Base-by-base conservation (phyloP, 2,113 vertebrate genomes). In the Tamias sibiricus region DNA sequence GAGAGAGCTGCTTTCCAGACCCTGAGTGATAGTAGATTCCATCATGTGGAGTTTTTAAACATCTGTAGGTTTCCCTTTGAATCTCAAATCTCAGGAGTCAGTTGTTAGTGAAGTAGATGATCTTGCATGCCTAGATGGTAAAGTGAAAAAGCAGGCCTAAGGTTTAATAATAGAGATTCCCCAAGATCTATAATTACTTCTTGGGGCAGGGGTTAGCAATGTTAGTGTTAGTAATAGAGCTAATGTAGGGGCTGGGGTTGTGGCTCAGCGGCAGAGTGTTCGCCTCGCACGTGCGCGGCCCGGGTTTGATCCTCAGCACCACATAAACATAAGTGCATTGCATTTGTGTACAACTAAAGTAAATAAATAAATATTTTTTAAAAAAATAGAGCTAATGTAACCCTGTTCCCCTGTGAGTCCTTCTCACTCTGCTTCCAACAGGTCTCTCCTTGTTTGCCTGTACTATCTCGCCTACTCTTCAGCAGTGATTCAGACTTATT, bases 401-500 rank as follows among this genome's bases (percentile, higher is more conserved):
- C 59, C 42, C 10, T 86, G 24, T n/a, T 26, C 17, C 8, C 8
- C 35, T 30, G 1, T 90, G 81, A 95, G 54, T 64, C 30, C 49
- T 69, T 94, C 69, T 88, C 76, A 86, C 88, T 95, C 71, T 96
- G 90, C 69, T 95, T 95, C 83, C 90, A 90, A 90, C 95, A 99
- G 99, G 99, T 99, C 68, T 99, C 99, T 19, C 99, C 99, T 80
- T 99, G 99, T 98, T 99, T 99, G 98, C 99, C 99, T 7, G 99
- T 99, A 26, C 98, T 99, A 97, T 99, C 99, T 96, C 98, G 99
- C 64, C 99, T 99, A 42, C 98, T 99, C 95, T 99, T 99, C 98
- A 99, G 99, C 99, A 99, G 99, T 40, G 99, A 99, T 98, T 99
- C 99, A 44, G 99, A 99, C 98, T 98, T 99, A 97, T 98, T 99